These are phyloP conservation scores for Ptilodon capucinus DNA, from an alignment of 2,888 invertebrate genomes.

Conservation along the genomic window DNA sequence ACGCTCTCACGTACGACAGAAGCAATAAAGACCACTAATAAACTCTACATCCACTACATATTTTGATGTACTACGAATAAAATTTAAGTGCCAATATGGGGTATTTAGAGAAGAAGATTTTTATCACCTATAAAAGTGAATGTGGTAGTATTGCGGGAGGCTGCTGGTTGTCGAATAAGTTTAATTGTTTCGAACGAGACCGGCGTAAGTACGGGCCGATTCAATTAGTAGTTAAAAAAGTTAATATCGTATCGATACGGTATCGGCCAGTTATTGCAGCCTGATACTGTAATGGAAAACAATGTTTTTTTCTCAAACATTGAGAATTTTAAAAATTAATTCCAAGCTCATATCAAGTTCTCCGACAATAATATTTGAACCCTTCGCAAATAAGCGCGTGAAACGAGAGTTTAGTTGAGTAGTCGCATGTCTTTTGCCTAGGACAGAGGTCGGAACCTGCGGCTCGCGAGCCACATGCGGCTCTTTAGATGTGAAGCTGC, in stretches of 20 bases:
- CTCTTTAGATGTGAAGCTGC: too few species aligned
- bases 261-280: constrained; percentile 27
- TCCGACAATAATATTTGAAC: too few species aligned
- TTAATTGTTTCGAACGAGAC: constrained; percentile 64
- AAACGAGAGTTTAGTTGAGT: too few species aligned
- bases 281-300: constrained; percentile 5
- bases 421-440: too few species aligned
- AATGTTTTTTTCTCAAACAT: too few species aligned
- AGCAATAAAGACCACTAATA: constrained; percentile 55
- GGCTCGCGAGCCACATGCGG: too few species aligned
- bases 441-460: too few species aligned
- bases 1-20: constrained; percentile 41
- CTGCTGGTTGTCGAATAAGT: constrained; percentile 41
- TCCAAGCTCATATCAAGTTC: too few species aligned
- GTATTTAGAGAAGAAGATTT: constrained; percentile 38
- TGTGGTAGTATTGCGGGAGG: constrained; percentile 36
- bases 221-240: constrained; percentile 65
- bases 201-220: constrained; percentile 52
- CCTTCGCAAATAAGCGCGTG: too few species aligned
- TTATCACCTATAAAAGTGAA: constrained; percentile 57
- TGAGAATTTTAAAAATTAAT: too few species aligned
- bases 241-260: constrained; percentile 49
- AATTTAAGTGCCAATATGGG: constrained; percentile 32
- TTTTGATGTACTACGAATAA: constrained; percentile 46
- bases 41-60: constrained; percentile 47